phyloP scores from a whole-genome alignment of 92 coral and sea anemone genomes.

The Palythoa grandis region DNA sequence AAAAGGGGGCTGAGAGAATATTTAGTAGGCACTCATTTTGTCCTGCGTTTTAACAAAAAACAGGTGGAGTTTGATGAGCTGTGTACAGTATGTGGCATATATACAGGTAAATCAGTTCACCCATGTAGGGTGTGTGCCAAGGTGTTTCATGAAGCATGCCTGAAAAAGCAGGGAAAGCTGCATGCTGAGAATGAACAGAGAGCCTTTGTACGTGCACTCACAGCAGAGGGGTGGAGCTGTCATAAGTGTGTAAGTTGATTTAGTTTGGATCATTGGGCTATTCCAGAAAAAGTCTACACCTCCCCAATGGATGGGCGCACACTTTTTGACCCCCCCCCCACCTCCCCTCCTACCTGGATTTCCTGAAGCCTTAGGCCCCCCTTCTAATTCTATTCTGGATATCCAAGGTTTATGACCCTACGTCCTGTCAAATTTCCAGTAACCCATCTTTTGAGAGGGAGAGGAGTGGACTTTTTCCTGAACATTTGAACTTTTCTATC shows the following conservation, averaged over 20 bases:
- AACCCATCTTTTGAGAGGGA: too few relatives aligned
- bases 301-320: too few relatives aligned
- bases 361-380: too few relatives aligned
- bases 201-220: constrained; percentile 79
- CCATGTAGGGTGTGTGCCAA: constrained; percentile 92
- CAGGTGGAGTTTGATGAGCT: constrained; percentile 92
- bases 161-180: constrained; percentile 77
- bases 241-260: constrained; percentile 80
- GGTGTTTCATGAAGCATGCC: constrained; percentile 87
- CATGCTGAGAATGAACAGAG: constrained; percentile 70
- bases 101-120: constrained; percentile 76
- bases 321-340: too few relatives aligned
- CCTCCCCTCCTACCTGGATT: too few relatives aligned
- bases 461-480: too few relatives aligned
- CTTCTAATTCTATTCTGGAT: too few relatives aligned
- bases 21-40: not conserved
- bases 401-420: too few relatives aligned
- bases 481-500: not conserved
- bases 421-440: too few relatives aligned
- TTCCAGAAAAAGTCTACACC: too few relatives aligned
- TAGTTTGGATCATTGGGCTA: too few relatives aligned
- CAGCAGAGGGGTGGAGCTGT: constrained; percentile 96
- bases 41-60: not conserved
- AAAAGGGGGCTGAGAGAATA: too few relatives aligned
- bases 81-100: constrained; percentile 76